These are phyloP conservation scores for Oreocharis arfaki DNA, from an alignment of 2,113 vertebrate genomes.

Conservation along the genomic window DNA sequence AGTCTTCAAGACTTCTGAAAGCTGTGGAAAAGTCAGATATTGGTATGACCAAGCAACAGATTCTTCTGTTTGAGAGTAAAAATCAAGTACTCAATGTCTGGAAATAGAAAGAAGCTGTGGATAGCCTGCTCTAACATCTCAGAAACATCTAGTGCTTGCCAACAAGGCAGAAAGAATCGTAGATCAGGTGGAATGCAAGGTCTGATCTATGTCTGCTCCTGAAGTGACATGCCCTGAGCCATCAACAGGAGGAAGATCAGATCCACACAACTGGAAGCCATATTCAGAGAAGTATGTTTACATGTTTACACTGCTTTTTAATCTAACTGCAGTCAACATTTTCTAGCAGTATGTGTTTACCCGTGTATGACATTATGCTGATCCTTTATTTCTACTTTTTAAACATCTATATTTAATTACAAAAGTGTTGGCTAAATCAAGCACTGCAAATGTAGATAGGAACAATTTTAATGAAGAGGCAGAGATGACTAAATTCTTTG, in stretches of 20 bases:
- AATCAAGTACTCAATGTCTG: rapidly evolving
- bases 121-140: not conserved
- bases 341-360: not conserved
- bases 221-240: not conserved
- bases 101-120: not conserved
- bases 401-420: not conserved
- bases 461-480: slow-evolving; percentile 15
- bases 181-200: not conserved
- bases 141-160: not conserved
- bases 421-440: slow-evolving; percentile 9
- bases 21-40: not conserved
- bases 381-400: not conserved
- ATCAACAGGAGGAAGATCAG: not conserved
- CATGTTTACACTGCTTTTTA: not conserved
- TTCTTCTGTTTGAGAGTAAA: not conserved
- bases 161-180: not conserved
- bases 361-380: not conserved
- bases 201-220: not conserved
- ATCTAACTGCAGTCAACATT: not conserved
- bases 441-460: not conserved
- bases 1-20: not conserved
- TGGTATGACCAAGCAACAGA: not conserved
- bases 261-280: not conserved
- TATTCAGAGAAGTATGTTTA: not conserved
- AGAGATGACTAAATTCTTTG: slow-evolving; percentile 32